phyloP scores from a whole-genome alignment of 1,140 invertebrate species.

The Gryllus bimaculatus region DNA sequence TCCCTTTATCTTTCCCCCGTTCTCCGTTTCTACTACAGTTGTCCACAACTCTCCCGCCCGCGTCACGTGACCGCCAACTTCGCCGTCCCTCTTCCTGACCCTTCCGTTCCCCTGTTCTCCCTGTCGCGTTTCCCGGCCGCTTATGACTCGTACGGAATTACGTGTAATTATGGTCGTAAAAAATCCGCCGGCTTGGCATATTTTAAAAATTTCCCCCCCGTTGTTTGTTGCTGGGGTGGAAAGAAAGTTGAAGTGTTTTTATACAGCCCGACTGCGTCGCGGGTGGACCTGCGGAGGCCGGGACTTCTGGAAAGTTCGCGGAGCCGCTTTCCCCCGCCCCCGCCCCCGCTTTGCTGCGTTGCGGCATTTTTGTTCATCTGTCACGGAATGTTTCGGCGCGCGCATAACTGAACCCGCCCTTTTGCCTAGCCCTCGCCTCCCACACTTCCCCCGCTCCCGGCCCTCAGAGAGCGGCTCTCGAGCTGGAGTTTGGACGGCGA shows the following conservation, averaged over 20 bases:
- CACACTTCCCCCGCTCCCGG: no score
- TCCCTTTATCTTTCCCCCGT: no score
- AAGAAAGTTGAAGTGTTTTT: not conserved
- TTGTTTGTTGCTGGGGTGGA: not conserved
- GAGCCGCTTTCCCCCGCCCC: not conserved
- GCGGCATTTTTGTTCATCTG: not conserved
- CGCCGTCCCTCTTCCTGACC: not conserved
- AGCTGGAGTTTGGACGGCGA: no score
- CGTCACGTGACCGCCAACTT: not conserved
- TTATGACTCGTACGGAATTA: not conserved
- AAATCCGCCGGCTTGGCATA: not conserved
- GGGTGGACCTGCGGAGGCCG: no score
- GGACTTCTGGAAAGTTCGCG: not conserved
- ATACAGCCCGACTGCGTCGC: no score
- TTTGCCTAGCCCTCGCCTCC: no score
- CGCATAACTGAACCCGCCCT: not conserved
- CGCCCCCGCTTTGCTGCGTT: not conserved
- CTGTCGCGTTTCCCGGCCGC: not conserved
- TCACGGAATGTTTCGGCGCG: not conserved
- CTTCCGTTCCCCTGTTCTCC: not conserved
- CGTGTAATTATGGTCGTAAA: conserved; percentile 1
- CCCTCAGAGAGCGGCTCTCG: no score
- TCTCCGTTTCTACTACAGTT: no score
- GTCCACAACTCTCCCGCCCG: no score
- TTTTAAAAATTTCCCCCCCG: not conserved